Conservation (phyloP, 2,797 vertebrate genomes). For the Apodemus agrarius region DNA sequence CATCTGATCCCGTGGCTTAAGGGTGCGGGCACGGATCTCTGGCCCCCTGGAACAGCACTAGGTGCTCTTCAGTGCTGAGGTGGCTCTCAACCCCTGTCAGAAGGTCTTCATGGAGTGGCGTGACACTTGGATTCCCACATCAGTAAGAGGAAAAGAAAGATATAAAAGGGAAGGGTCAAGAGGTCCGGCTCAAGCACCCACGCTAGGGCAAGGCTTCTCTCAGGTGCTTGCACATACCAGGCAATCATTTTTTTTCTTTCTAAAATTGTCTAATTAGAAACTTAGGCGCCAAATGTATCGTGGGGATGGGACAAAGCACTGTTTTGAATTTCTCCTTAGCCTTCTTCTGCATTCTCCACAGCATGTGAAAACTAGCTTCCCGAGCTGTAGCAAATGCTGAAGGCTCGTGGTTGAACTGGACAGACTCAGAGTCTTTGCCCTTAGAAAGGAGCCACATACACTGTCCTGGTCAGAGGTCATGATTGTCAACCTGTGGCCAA, state of each 20-base stretch:
- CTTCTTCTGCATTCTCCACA: no score
- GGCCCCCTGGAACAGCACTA: background rate
- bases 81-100: background rate
- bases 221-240: background rate
- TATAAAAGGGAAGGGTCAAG: background rate
- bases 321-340: background rate
- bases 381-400: background rate
- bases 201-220: background rate
- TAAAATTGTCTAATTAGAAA: constrained; percentile 2
- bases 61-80: background rate
- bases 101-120: background rate
- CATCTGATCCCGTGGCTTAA: background rate
- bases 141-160: background rate
- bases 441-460: background rate
- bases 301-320: background rate
- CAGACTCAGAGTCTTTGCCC: background rate
- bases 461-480: background rate
- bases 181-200: background rate
- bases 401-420: background rate
- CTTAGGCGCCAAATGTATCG: constrained; percentile 1
- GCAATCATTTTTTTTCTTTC: background rate
- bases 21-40: background rate
- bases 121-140: background rate
- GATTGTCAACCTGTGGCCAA: background rate
- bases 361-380: background rate